Conservation (phyloP, 2,113 vertebrate genomes). For the Puma concolor region DNA sequence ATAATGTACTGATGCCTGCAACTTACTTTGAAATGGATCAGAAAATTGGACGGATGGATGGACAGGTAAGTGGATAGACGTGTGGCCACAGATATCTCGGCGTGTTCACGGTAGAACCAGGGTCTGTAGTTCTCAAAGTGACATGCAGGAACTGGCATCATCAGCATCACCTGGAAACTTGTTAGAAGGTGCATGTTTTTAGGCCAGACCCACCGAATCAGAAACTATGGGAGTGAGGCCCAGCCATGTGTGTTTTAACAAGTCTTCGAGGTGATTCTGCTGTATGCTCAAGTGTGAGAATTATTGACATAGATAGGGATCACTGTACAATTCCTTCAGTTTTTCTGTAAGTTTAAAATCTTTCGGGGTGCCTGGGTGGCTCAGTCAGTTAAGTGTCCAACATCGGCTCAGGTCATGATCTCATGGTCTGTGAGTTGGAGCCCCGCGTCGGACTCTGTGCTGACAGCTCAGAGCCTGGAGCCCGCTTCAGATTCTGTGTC, state of each 20-base stretch:
- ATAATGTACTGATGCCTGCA: not conserved
- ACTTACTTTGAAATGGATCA: not conserved
- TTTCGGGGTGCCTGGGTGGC: not conserved
- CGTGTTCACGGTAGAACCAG: not conserved
- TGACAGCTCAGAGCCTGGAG: too few species aligned
- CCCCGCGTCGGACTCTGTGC: too few species aligned
- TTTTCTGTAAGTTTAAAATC: not conserved
- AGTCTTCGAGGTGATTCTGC: not conserved
- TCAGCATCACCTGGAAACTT: not conserved
- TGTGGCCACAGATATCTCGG: not conserved
- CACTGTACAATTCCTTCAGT: not conserved
- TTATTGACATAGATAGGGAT: not conserved
- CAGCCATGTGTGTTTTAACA: not conserved
- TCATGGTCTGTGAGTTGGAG: too few species aligned
- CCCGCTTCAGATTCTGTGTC: too few species aligned
- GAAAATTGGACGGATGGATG: not conserved
- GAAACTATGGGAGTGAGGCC: not conserved
- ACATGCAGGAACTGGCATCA: not conserved
- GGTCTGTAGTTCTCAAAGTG: not conserved
- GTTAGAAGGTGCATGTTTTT: not conserved
- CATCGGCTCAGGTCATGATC: too few species aligned
- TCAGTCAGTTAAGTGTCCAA: too few species aligned
- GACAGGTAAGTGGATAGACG: not conserved
- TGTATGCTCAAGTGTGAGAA: not conserved
- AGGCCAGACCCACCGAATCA: not conserved